Percentiles rank a stretch among this genome's conserved stretches.
Conservation (phyloP, 2,888 invertebrate genomes). For the Coenonympha arcania region DNA sequence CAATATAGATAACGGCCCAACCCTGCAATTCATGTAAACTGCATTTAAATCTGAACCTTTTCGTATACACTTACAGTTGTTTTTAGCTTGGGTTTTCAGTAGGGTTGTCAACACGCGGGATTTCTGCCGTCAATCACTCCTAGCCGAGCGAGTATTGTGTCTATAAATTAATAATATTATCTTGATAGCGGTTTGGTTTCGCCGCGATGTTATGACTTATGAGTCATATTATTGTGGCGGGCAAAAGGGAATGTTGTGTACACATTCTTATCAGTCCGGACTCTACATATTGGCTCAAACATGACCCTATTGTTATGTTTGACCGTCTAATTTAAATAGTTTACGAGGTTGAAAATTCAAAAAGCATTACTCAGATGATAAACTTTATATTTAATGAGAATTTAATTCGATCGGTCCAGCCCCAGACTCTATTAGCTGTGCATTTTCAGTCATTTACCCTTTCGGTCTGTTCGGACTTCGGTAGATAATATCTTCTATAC, state of each 20-base stretch:
- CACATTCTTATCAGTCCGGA: not conserved
- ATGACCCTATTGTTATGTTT: no score
- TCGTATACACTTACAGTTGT: not conserved
- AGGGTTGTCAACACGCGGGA: conserved; percentile 27
- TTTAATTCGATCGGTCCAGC: no score
- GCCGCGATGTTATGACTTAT: conserved; percentile 13
- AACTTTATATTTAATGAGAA: no score
- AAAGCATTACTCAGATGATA: no score
- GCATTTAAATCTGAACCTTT: conserved; percentile 22
- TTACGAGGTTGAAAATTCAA: no score
- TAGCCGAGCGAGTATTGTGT: conserved; percentile 16
- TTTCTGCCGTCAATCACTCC: conserved; percentile 27
- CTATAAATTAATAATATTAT: conserved; percentile 18
- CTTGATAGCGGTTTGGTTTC: conserved; percentile 12
- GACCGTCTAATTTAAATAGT: no score
- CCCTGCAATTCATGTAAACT: conserved; percentile 40
- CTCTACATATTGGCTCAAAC: not conserved
- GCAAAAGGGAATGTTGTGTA: not conserved
- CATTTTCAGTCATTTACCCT: no score
- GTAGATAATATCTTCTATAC: no score
- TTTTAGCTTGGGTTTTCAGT: conserved; percentile 6
- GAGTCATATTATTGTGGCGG: conserved; percentile 11
- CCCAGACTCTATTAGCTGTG: no score
- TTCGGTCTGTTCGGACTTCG: no score
- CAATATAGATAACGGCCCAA: conserved; percentile 57